These are phyloP conservation scores for Cosmopolites sordidus DNA, from an alignment of 2,888 invertebrate genomes.

Conservation along the genomic window DNA sequence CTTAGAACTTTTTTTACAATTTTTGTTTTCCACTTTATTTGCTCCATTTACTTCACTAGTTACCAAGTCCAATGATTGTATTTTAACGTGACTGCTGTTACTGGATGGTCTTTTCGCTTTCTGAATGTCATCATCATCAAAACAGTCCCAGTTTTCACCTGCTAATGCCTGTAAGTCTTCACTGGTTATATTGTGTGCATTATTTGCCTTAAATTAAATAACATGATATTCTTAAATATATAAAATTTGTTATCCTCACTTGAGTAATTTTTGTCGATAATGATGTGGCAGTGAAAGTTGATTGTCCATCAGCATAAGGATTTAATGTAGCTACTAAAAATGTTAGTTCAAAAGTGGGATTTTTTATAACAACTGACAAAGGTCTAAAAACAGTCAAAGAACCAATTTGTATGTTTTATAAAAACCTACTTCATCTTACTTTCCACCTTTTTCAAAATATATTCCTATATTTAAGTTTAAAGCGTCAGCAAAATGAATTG, in stretches of 20 bases:
- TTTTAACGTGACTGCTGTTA: background rate
- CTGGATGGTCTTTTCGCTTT: background rate
- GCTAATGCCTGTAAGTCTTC: conserved; percentile 36
- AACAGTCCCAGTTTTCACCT: conserved; percentile 38
- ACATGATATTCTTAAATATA: background rate
- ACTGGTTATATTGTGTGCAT: conserved; percentile 31
- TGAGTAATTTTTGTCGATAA: conserved; percentile 44
- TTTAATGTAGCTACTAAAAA: conserved; percentile 77
- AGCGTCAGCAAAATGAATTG: conserved; percentile 74
- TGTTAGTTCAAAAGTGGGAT: conserved; percentile 69
- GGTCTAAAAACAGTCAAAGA: conserved; percentile 54
- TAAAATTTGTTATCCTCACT: conserved; percentile 17
- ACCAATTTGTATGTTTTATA: conserved; percentile 3
- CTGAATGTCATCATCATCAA: conserved; percentile 20
- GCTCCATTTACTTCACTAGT: background rate
- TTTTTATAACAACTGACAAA: conserved; percentile 68
- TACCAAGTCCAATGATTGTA: background rate
- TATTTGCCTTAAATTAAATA: conserved; percentile 12
- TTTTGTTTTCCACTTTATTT: background rate
- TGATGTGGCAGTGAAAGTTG: conserved; percentile 36
- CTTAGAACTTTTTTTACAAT: background rate
- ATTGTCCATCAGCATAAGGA: conserved; percentile 50
- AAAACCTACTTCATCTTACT: conserved; percentile 47
- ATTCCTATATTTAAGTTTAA: conserved; percentile 64
- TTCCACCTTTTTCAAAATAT: conserved; percentile 73